phyloP scores from a whole-genome alignment of 2,888 invertebrate species.

The Hirudinaria manillensis region DNA sequence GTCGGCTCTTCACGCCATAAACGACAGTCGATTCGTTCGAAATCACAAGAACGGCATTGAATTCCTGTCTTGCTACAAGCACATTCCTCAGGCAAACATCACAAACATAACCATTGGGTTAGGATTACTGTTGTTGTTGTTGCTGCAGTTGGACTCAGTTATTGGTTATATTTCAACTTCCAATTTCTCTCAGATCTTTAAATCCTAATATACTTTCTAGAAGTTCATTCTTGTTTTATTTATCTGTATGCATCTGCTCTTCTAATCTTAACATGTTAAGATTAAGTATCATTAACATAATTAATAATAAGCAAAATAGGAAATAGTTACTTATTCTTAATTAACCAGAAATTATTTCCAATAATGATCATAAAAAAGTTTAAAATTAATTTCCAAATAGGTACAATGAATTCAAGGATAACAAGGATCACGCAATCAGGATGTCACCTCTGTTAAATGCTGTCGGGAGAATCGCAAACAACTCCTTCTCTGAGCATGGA shows the following conservation, averaged over 20 bases:
- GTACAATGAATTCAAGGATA: constrained; percentile 47
- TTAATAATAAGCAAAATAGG: too few relatives aligned
- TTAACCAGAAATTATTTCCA: too few relatives aligned
- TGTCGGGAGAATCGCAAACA: constrained; percentile 63
- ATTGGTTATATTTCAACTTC: background rate
- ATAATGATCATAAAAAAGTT: too few relatives aligned
- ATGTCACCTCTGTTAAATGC: constrained; percentile 51
- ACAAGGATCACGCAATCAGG: constrained; percentile 48
- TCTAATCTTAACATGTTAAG: background rate
- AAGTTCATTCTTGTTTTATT: background rate
- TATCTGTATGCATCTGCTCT: background rate
- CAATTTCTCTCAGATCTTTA: background rate
- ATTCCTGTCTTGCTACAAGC: constrained; percentile 74
- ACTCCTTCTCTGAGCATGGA: constrained; percentile 75
- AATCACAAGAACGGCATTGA: constrained; percentile 74
- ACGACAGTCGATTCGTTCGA: constrained; percentile 81
- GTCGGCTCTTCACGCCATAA: constrained; percentile 63
- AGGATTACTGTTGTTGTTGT: too few relatives aligned
- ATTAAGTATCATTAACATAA: too few relatives aligned
- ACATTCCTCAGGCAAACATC: constrained; percentile 31
- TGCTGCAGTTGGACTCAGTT: too few relatives aligned
- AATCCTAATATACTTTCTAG: background rate
- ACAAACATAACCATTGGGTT: constrained; percentile 49
- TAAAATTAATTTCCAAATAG: background rate
- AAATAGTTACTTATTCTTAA: too few relatives aligned